A percentile compares a stretch with the other conserved stretches of the same genome.
Conservation (phyloP, 2,888 invertebrate genomes). For the Deroplatys truncata region DNA sequence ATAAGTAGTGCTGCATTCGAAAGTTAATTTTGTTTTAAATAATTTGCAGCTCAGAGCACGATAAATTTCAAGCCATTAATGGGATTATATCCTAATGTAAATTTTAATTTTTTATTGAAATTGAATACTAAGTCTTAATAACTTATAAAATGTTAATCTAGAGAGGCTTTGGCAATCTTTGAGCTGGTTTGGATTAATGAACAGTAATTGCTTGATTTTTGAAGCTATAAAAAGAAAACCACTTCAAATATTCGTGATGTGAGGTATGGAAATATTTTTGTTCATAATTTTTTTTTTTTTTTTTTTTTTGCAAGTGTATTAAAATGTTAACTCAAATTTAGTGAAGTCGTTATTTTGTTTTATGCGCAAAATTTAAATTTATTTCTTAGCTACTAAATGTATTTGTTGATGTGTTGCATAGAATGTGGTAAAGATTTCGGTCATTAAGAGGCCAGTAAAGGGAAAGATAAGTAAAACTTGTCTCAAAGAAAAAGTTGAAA, state of each 20-base stretch:
- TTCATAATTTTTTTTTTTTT: too few species aligned
- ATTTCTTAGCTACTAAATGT: not conserved
- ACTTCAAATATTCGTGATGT: not conserved
- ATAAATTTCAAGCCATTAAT: not conserved
- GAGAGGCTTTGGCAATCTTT: not conserved
- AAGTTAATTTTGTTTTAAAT: not conserved
- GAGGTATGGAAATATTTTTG: not conserved
- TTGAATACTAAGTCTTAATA: not conserved
- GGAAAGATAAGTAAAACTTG: not conserved
- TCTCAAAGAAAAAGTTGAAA: not conserved
- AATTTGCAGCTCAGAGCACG: constrained; percentile 3
- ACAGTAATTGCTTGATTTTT: not conserved
- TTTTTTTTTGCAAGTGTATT: not conserved
- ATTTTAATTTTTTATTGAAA: constrained; percentile 7
- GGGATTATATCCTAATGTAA: not conserved
- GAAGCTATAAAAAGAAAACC: not conserved
- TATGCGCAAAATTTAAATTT: not conserved
- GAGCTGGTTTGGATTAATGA: not conserved
- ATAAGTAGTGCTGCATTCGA: constrained; percentile 1
- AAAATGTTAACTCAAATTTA: not conserved
- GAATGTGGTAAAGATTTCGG: not conserved
- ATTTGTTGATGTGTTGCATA: not conserved
- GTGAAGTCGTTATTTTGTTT: not conserved
- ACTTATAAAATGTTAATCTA: not conserved
- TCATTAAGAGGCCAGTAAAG: not conserved